phyloP scores from a whole-genome alignment of 2,888 invertebrate genomes.

The Melanostoma scalare region DNA sequence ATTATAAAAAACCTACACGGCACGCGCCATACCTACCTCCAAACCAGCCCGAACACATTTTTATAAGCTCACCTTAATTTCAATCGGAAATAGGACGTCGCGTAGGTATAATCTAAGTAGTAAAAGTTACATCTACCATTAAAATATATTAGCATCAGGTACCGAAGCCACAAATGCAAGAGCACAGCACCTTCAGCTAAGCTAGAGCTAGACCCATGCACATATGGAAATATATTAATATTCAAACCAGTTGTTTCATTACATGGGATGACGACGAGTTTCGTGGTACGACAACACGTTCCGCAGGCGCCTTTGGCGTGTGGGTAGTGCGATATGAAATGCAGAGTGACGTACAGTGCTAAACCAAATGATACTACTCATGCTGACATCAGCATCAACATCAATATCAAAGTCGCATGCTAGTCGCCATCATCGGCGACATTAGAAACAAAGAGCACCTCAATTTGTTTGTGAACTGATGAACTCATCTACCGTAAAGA shows the following conservation, averaged over 20 bases:
- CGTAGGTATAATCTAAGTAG: conserved; percentile 59
- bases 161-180: conserved; percentile 14
- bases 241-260: conserved; percentile 61
- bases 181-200: conserved; percentile 30
- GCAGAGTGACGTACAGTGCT: conserved; percentile 51
- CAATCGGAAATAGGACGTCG: conserved; percentile 63
- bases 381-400: conserved; percentile 49
- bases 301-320: conserved; percentile 31
- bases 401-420: conserved; percentile 2
- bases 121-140: conserved; percentile 56
- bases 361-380: conserved; percentile 37
- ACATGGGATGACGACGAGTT: conserved; percentile 45
- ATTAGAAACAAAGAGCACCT: conserved; percentile 22
- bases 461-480: conserved; percentile 31
- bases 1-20: conserved; percentile 41
- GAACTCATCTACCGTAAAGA: conserved; percentile 44
- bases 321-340: conserved; percentile 67
- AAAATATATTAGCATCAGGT: conserved; percentile 47
- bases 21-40: conserved; percentile 47
- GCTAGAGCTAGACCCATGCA: conserved; percentile 4
- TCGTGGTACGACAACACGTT: conserved; percentile 39
- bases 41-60: conserved; percentile 23
- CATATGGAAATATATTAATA: conserved; percentile 30
- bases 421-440: conserved; percentile 22
- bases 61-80: conserved; percentile 55